These are phyloP conservation scores for Microctenopoma steveboyesi DNA, from an alignment of 2,797 vertebrate species.

Conservation along the genomic window DNA sequence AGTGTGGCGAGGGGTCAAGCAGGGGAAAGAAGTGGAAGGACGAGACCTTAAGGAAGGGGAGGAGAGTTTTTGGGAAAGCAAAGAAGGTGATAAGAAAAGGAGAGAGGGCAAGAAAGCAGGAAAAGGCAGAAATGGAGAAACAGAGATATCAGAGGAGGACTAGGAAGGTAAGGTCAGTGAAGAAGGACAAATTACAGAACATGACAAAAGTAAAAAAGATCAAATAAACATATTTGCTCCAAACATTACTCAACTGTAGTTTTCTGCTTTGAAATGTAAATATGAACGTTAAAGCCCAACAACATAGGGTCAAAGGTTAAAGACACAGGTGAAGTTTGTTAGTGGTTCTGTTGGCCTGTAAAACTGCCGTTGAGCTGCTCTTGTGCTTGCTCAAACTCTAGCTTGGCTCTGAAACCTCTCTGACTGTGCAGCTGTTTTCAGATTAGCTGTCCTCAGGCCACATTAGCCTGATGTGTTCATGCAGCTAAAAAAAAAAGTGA, in stretches of 20 bases:
- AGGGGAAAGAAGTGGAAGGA: constrained; percentile 18
- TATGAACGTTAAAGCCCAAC: constrained; percentile 17
- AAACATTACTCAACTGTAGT: constrained; percentile 26
- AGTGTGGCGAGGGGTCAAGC: constrained; percentile 23
- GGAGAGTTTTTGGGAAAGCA: constrained; percentile 10
- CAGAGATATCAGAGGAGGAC: neutral
- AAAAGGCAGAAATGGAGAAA: constrained; percentile 8
- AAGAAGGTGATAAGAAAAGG: constrained; percentile 4
- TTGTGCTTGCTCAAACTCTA: constrained; percentile 15
- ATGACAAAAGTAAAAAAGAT: constrained; percentile 8
- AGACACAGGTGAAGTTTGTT: constrained; percentile 10
- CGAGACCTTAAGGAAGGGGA: constrained; percentile 20
- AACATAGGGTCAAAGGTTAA: neutral
- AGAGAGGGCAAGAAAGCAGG: constrained; percentile 3
- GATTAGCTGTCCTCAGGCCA: constrained; percentile 37
- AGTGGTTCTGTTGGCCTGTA: constrained; percentile 16
- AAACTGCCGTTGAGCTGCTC: constrained; percentile 24
- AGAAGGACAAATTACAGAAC: neutral
- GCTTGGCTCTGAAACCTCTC: constrained; percentile 11
- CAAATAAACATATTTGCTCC: constrained; percentile 19
- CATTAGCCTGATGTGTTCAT: constrained; percentile 12
- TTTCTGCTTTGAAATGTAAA: constrained; percentile 4
- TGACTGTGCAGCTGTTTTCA: constrained; percentile 40
- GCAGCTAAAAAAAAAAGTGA: constrained; percentile 20
- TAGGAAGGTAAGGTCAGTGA: constrained; percentile 11